Evolutionary conservation across 2,888 invertebrate species (phyloP).

Genomic region (Ornithoptera alexandrae): DNA sequence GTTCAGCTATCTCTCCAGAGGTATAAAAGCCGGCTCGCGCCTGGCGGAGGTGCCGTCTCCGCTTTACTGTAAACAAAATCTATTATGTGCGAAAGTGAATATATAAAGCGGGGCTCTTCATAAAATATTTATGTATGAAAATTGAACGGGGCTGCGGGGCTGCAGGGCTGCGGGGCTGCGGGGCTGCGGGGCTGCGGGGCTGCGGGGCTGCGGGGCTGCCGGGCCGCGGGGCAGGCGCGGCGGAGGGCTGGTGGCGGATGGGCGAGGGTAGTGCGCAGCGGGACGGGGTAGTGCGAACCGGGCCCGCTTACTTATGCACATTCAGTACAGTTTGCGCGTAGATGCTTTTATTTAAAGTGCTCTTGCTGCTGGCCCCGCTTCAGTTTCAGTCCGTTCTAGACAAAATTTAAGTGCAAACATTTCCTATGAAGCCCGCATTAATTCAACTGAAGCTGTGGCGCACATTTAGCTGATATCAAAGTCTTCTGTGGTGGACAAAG

Average conservation of each 20-base stretch:
- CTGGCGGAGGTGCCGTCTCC: conserved; percentile 9
- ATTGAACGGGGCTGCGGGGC: conserved; percentile 34
- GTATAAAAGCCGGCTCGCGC: conserved; percentile 19
- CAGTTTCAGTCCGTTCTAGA: too few species aligned
- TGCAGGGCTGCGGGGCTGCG: neutral
- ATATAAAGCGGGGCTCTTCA: conserved; percentile 30
- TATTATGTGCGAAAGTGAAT: conserved; percentile 30
- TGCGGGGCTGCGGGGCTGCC: conserved; percentile 1
- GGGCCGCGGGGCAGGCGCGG: too few species aligned
- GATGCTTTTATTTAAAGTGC: conserved; percentile 27
- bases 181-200: too few species aligned
- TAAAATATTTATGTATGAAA: conserved; percentile 43
- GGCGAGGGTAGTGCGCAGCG: too few species aligned
- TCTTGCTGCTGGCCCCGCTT: neutral
- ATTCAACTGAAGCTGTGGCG: too few species aligned
- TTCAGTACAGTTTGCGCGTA: conserved; percentile 10
- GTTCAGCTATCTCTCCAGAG: neutral
- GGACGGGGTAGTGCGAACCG: too few species aligned
- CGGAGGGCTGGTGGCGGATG: too few species aligned
- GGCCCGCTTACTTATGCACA: conserved; percentile 19
- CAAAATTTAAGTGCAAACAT: too few species aligned
- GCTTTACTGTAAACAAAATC: conserved; percentile 24
- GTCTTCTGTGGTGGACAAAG: too few species aligned
- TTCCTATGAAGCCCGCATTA: too few species aligned
- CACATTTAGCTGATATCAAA: too few species aligned